Base-by-base conservation (phyloP, 1,140 invertebrate genomes). In the Cydia amplana region DNA sequence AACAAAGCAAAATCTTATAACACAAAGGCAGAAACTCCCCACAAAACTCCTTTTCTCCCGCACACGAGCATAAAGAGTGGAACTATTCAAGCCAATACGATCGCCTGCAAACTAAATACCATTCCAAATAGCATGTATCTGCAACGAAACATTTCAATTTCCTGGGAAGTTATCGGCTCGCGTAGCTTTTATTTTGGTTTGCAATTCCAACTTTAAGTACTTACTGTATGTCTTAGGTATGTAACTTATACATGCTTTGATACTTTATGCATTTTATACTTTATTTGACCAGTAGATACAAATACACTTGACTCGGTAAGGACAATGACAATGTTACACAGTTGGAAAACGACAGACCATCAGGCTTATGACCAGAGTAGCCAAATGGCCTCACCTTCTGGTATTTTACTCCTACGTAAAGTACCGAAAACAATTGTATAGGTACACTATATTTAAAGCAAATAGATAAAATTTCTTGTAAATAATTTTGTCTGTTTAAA, bases 61-160 rank as follows among this genome's bases (percentile, higher is more conserved):
- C 9, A 60, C 55, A 60, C 55, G 10, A 60, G 18, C 55, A 60
- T 60, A 70, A 70, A 70, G 32, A 70, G 7, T 40, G 36, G n/a
- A 70, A 70, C 32, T 70, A 70, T 70, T 70, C 16, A 70, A 70
- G 65, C 65, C 65, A 70, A 70, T 40, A 70, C 65, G 28, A 40
- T 10, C 32, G 36, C 16, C 18, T 18, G 14, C 20, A 70, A 70
- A 70, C 65, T 70, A 36, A 70, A 70, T 40, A 70, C 28, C 10
- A 12, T 36, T 70, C 32, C 32, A 70, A 70, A 32, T 32, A 70
- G 65, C 32, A 70, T 40, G 65, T 70, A 70, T 70, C 65, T 70
- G 65, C 65, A 70, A 70, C 65, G 65, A 20, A 70, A 70, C 65
- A 70, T 70, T 70, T 70, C 65, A 70, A 70, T 70, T 70, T 70